Conservation (phyloP, 1,140 invertebrate genomes). For the Planococcus citri region DNA sequence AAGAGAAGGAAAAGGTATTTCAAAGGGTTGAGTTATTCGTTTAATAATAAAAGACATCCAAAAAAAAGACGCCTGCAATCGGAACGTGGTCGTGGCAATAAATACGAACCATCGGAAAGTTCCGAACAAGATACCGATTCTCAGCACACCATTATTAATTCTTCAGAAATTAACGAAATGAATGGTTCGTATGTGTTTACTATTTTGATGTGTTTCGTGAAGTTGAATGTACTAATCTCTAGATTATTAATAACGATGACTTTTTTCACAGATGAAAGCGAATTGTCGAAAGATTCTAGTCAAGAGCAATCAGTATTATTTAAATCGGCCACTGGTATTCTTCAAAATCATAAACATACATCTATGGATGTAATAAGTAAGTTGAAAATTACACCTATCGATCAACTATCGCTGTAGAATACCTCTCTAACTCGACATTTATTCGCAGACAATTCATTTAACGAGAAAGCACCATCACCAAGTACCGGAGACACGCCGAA, state of each 20-base stretch:
- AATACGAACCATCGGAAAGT: not conserved
- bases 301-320: constrained; percentile 7
- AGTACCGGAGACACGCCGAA: constrained; percentile 38
- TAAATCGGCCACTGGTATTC: not conserved
- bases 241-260: not conserved
- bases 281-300: constrained; percentile 8
- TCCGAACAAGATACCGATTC: constrained; percentile 2
- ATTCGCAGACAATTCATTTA: not conserved
- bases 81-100: not conserved
- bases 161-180: not conserved
- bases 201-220: not conserved
- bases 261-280: not conserved
- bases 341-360: not conserved
- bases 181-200: not conserved
- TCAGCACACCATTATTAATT: not conserved
- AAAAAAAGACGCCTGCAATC: not conserved
- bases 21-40: constrained; percentile 22
- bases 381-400: not conserved
- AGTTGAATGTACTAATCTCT: not conserved
- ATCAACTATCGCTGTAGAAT: too few relatives aligned
- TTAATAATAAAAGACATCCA: not conserved
- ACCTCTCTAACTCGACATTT: not conserved
- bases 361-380: constrained; percentile 8
- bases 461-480: constrained; percentile 29
- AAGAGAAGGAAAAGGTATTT: constrained; percentile 21